phyloP scores from a whole-genome alignment of 2,797 vertebrate species.

The Naso thynnoides region DNA sequence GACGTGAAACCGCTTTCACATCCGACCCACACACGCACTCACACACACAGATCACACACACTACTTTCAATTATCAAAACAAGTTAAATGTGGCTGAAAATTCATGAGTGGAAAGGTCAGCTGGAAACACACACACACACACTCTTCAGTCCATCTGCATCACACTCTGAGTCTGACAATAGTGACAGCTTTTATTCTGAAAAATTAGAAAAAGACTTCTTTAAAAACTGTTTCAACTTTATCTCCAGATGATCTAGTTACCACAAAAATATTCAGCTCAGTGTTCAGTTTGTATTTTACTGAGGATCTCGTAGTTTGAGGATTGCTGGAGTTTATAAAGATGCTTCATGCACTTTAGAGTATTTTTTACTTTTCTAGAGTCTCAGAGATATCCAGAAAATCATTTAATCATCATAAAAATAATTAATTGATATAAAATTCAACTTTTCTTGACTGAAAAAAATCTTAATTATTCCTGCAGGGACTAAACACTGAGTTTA shows the following conservation, averaged over 20 bases:
- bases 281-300: neutral
- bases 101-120: slow-evolving; percentile 47
- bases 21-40: neutral
- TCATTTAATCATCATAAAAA: neutral
- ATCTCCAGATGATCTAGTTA: neutral
- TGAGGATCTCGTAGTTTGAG: too few species aligned
- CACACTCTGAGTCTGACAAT: too few species aligned
- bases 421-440: neutral
- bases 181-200: slow-evolving; percentile 24
- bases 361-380: too few species aligned
- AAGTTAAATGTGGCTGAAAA: slow-evolving; percentile 10
- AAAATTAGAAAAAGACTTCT: neutral
- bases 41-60: neutral
- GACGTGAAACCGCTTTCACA: neutral
- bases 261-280: neutral
- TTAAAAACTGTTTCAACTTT: neutral
- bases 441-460: neutral
- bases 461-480: neutral
- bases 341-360: too few species aligned
- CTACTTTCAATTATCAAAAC: neutral
- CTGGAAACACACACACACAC: slow-evolving; percentile 24
- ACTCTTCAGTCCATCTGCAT: neutral
- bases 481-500: neutral
- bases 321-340: too few species aligned
- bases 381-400: neutral